phyloP scores from a whole-genome alignment of 2,113 vertebrate species.

The Oenanthe melanoleuca region DNA sequence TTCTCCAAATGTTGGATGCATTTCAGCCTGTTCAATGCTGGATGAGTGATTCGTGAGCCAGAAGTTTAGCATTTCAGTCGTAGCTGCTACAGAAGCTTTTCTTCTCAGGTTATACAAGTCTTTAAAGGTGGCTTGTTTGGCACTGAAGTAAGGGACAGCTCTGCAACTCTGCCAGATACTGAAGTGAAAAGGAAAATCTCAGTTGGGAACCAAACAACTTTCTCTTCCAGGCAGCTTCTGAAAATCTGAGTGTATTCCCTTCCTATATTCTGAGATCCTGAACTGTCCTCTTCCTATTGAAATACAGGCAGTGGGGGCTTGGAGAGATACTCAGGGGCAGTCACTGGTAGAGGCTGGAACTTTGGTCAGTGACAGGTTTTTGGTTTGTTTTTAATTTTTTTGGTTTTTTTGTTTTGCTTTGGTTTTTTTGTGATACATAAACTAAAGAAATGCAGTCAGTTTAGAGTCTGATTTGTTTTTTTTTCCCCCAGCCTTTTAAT shows the following conservation, averaged over 20 bases:
- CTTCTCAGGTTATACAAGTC: neutral
- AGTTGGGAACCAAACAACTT: neutral
- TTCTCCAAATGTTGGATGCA: neutral
- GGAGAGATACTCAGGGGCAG: neutral
- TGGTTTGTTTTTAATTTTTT: neutral
- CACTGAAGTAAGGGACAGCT: neutral
- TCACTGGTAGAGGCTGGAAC: neutral
- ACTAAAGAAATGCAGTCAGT: neutral
- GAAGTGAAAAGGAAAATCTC: neutral
- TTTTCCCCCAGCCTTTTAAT: neutral
- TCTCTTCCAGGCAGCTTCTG: neutral
- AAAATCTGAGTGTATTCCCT: neutral
- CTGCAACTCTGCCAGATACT: neutral
- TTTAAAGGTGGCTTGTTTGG: neutral
- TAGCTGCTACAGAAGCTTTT: conserved; percentile 8
- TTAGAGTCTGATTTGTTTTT: neutral
- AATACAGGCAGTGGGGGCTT: neutral
- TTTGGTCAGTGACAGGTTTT: neutral
- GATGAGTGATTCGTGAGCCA: neutral
- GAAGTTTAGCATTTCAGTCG: conserved; percentile 1
- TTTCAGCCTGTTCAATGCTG: conserved; percentile 1
- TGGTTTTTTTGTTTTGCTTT: too few species aligned
- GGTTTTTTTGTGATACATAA: neutral
- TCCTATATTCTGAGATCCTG: neutral
- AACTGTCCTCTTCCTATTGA: neutral